Conservation (phyloP, 2,797 vertebrate species). For the Buceros bicornis region DNA sequence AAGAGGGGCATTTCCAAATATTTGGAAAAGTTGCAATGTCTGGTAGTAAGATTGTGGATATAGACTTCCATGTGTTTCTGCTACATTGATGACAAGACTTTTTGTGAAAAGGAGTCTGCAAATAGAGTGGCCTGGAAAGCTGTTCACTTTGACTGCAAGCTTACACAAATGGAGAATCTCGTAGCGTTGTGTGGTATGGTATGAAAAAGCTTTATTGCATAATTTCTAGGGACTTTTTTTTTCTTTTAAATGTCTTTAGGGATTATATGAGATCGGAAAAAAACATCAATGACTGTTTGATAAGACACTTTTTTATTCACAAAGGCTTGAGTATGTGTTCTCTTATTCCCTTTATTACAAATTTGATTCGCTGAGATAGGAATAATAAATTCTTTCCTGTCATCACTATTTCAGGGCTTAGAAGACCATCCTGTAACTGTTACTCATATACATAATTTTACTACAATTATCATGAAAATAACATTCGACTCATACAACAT, state of each 20-base stretch:
- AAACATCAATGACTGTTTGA: neutral
- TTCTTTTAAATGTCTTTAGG: neutral
- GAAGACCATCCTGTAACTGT: neutral
- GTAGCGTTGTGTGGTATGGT: neutral
- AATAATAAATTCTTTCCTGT: neutral
- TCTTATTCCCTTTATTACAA: neutral
- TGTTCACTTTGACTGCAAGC: neutral
- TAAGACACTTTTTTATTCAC: neutral
- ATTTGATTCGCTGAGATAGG: neutral
- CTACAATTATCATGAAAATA: neutral
- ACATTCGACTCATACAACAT: fast-evolving
- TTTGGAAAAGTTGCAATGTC: neutral
- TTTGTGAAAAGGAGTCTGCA: neutral
- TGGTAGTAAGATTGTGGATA: neutral
- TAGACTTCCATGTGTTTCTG: neutral
- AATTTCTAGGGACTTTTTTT: neutral
- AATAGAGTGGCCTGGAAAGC: neutral
- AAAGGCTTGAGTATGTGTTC: neutral
- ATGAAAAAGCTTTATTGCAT: fast-evolving
- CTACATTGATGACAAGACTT: neutral
- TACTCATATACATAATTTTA: neutral
- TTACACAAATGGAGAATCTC: neutral
- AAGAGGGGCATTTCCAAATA: too few species aligned
- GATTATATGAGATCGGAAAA: neutral
- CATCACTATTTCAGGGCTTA: neutral